phyloP scores from a whole-genome alignment of 2,797 vertebrate genomes.

The Falco concolor region DNA sequence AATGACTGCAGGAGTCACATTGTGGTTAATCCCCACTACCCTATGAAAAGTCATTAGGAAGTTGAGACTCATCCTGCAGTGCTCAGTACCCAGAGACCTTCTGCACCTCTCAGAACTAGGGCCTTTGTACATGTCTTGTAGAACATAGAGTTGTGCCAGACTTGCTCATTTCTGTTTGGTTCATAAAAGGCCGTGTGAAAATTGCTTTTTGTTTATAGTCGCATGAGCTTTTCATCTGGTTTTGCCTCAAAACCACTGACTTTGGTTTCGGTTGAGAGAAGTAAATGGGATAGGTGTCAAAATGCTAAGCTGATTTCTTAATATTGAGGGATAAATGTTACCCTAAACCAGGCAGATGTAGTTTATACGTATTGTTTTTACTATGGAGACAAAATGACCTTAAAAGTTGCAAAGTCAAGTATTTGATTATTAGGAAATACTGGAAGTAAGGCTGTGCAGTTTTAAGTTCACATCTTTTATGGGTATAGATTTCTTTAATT shows the following conservation, averaged over 20 bases:
- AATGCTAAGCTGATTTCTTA: background rate
- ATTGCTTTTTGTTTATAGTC: background rate
- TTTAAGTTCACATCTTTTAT: background rate
- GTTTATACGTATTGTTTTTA: accelerated
- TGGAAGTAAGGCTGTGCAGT: background rate
- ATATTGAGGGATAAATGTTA: background rate
- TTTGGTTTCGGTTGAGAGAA: background rate
- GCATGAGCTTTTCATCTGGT: background rate
- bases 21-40: slow-evolving; percentile 19
- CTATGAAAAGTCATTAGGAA: slow-evolving; percentile 27
- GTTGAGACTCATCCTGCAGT: background rate
- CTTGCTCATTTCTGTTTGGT: background rate
- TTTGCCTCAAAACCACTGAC: background rate
- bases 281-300: background rate
- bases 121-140: background rate
- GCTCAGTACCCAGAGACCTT: background rate
- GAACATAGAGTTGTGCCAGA: background rate
- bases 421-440: background rate
- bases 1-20: slow-evolving; percentile 20
- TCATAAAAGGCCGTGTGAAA: background rate
- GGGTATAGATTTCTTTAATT: background rate
- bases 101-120: background rate
- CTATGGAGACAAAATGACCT: background rate
- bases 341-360: background rate
- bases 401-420: background rate